These are phyloP conservation scores for Aphidius colemani DNA, from an alignment of 2,888 invertebrate species.

Conservation along the genomic window DNA sequence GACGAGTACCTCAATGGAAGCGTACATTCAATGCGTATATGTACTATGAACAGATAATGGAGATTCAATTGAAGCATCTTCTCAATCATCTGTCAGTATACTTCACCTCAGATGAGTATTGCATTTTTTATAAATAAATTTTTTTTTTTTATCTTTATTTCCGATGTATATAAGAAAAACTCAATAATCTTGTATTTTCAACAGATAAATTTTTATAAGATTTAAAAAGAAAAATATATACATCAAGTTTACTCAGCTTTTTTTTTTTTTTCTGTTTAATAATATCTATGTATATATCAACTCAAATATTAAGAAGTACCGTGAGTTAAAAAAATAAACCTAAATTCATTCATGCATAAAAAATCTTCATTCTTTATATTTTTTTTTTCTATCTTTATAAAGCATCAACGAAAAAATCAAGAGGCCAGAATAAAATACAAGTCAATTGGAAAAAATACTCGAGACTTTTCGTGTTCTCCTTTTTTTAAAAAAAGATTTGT, in stretches of 20 bases:
- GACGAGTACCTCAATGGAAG: no score
- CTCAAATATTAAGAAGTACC: no score
- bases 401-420: constrained; percentile 17
- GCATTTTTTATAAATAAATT: no score
- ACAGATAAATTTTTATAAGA: no score
- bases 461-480: constrained; percentile 7
- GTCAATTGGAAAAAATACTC: constrained; percentile 13
- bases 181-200: no score
- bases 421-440: constrained; percentile 23
- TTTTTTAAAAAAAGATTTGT: neutral
- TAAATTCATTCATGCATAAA: constrained; percentile 1
- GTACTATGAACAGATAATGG: constrained; percentile 12
- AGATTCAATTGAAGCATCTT: constrained; percentile 21
- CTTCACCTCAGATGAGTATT: constrained; percentile 10
- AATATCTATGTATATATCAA: no score
- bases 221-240: no score
- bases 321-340: no score
- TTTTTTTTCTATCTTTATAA: constrained; percentile 17
- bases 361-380: constrained; percentile 5
- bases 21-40: neutral
- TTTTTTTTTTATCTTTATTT: no score
- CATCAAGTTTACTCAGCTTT: no score
- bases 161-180: no score
- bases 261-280: no score
- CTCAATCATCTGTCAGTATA: constrained; percentile 15